Percentiles rank a stretch among this genome's conserved stretches.
Conservation (phyloP, 2,113 vertebrate genomes). For the Pterocles gutturalis region DNA sequence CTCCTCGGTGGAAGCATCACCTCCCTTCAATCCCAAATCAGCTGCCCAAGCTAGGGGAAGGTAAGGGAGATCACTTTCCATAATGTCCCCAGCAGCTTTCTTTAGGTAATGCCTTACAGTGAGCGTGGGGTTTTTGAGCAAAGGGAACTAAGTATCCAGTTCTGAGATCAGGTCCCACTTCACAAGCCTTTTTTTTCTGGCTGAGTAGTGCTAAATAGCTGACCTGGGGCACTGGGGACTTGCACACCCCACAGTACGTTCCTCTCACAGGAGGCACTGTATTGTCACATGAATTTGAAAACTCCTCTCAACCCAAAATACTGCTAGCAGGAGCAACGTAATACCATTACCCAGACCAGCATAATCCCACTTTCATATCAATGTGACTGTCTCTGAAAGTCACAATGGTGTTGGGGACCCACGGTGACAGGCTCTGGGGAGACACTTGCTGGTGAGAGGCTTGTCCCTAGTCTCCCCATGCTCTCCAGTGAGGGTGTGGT, state of each 20-base stretch:
- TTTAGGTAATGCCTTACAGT: background rate
- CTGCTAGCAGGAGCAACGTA: rapidly evolving
- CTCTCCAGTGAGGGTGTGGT: background rate
- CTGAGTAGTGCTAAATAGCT: background rate
- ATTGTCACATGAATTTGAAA: background rate
- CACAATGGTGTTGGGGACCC: background rate
- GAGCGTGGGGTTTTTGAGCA: background rate
- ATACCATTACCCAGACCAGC: background rate
- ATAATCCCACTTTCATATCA: background rate
- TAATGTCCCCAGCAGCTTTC: no score
- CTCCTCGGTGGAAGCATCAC: background rate
- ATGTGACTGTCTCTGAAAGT: background rate
- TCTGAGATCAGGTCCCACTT: background rate
- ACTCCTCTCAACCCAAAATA: background rate
- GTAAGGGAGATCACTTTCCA: background rate
- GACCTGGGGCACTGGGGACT: background rate
- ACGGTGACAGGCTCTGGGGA: background rate
- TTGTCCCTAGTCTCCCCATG: background rate
- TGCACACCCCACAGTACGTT: background rate
- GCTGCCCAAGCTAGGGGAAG: background rate
- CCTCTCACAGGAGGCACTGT: background rate
- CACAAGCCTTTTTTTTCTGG: background rate
- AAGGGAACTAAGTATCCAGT: background rate
- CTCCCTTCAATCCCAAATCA: background rate
- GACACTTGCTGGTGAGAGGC: background rate